Base-by-base conservation (phyloP, 2,113 vertebrate genomes). In the Puntigrus tetrazona region DNA sequence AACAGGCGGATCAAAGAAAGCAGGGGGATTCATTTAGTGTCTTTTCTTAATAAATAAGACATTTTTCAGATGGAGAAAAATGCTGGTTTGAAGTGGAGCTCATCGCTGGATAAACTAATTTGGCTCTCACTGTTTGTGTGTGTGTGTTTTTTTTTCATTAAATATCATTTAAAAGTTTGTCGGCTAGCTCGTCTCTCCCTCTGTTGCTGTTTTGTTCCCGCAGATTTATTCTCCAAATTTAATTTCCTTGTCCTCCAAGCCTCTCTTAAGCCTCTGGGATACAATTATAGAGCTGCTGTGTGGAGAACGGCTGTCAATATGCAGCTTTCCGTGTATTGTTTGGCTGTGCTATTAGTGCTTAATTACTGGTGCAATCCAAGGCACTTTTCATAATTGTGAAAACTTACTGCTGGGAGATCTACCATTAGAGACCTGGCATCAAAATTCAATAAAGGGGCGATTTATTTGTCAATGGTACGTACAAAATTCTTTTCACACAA, bases 221-320 rank as follows among this genome's bases (percentile, higher is more conserved):
- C 57, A 74, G 73, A 84, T 86, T 86, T 78, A 85, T 88, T 79
- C 45, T 47, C 38, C 41, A 78, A 86, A 86, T 89, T 83, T 82
- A 82, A 89, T 89, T 89, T 87, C 72, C 74, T 47, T n/a, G n/a
- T 83, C 82, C 57, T 74, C 74, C 78, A 75, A 84, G 77, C 59
- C 82, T 85, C 75, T 67, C 80, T 83, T 86, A 85, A 88, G 69
- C 87, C 89, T 87, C 78, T 47, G 87, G 85, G 86, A 89, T 72
- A 75, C 84, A 85, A 87, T 87, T 86, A 88, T 43, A 18, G 74
- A 74, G 78, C 80, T 29, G 80, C 80, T 74, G 69, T 31, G 76
- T 72, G 36, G 75, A 72, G 74, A 85, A 85, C 63, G 18, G 50
- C 41, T 84, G 88, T 87, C 87, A 81, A 88, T 86, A 88, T 70